Percentiles rank a stretch among this genome's conserved stretches.
Conservation (phyloP, 2,888 invertebrate species). For the Cantharis rufa region DNA sequence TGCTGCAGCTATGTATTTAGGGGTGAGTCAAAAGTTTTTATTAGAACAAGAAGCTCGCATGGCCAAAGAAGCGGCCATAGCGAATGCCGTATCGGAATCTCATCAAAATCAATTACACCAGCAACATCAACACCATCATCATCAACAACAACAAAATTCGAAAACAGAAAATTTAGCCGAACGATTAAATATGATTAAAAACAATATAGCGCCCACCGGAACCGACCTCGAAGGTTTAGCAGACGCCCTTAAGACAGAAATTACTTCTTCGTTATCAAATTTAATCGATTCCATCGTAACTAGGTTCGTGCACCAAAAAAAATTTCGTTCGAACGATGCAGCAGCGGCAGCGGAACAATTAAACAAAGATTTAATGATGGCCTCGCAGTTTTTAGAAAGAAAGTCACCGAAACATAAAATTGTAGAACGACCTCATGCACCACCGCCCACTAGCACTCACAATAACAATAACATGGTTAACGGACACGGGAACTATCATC, state of each 20-base stretch:
- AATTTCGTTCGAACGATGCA: slow-evolving; percentile 78
- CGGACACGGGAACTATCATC: slow-evolving; percentile 57
- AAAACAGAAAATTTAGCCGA: slow-evolving; percentile 75
- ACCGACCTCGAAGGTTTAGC: slow-evolving; percentile 87
- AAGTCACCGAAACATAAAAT: slow-evolving; percentile 83
- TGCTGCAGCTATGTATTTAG: slow-evolving; percentile 72
- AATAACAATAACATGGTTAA: slow-evolving; percentile 58
- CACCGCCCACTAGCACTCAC: slow-evolving; percentile 49
- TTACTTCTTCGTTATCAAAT: slow-evolving; percentile 80
- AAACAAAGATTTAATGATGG: slow-evolving; percentile 82
- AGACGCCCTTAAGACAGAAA: slow-evolving; percentile 89
- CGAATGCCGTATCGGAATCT: slow-evolving; percentile 56
- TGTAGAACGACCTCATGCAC: slow-evolving; percentile 62
- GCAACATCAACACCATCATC: slow-evolving; percentile 1
- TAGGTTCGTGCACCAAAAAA: slow-evolving; percentile 80
- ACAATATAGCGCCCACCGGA: slow-evolving; percentile 70
- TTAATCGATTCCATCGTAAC: slow-evolving; percentile 88
- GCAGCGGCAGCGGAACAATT: slow-evolving; percentile 82
- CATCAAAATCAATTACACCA: slow-evolving; percentile 45
- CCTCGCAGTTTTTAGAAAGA: slow-evolving; percentile 79
- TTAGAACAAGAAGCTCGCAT: slow-evolving; percentile 79
- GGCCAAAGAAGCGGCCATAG: slow-evolving; percentile 65
- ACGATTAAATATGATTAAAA: slow-evolving; percentile 76
- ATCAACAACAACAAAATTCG: slow-evolving; percentile 48
- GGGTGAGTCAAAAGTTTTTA: slow-evolving; percentile 76